phyloP scores from a whole-genome alignment of 2,888 invertebrate species.

The Athripsodes cinereus region DNA sequence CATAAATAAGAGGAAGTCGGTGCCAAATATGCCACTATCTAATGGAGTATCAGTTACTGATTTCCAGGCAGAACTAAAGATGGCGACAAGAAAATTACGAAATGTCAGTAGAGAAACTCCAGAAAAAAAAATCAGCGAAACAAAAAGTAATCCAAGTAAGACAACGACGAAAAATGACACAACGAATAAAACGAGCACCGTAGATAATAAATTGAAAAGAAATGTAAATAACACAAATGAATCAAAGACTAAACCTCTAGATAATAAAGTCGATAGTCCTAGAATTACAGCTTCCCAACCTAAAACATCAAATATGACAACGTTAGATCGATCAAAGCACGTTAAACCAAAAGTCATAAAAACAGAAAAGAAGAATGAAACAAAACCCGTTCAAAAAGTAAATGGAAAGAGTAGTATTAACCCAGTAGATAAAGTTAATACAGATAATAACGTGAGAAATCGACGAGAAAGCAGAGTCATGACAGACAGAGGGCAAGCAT shows the following conservation, averaged over 20 bases:
- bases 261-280: constrained; percentile 11
- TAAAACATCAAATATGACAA: constrained; percentile 22
- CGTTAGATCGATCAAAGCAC: constrained; percentile 23
- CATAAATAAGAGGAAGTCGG: constrained; percentile 22
- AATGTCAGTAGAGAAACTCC: constrained; percentile 31
- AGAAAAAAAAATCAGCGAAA: constrained; percentile 10
- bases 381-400: constrained; percentile 12
- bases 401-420: constrained; percentile 34
- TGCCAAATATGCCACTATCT: constrained; percentile 11
- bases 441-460: constrained; percentile 21
- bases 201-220: constrained; percentile 37
- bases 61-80: constrained; percentile 49
- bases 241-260: constrained; percentile 20
- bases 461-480: constrained; percentile 29
- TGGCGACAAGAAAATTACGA: constrained; percentile 49
- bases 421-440: constrained; percentile 32
- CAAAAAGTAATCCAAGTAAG: constrained; percentile 42
- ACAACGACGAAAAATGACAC: constrained; percentile 26
- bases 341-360: constrained; percentile 13
- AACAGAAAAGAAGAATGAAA: constrained; percentile 19
- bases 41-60: constrained; percentile 35
- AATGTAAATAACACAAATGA: constrained; percentile 33
- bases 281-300: constrained; percentile 10
- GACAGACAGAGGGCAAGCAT: constrained; percentile 52
- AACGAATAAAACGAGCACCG: constrained; percentile 29